These are phyloP conservation scores for Rhadina sibilatrix DNA, from an alignment of 2,113 vertebrate genomes.

Conservation along the genomic window DNA sequence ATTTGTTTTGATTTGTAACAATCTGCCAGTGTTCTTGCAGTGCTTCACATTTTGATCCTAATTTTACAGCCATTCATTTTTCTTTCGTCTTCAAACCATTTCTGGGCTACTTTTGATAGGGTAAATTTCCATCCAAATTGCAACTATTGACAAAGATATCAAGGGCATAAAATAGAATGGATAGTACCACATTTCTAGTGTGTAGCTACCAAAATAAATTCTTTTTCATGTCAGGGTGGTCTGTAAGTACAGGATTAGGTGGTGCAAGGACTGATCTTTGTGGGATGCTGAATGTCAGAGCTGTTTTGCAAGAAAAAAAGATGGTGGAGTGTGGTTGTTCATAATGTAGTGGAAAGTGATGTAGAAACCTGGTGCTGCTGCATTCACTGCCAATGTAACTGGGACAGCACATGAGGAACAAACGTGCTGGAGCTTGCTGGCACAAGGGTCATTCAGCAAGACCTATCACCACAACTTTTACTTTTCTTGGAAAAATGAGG, in stretches of 20 bases:
- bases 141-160: neutral
- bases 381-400: neutral
- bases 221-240: neutral
- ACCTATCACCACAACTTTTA: neutral
- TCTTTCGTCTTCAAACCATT: neutral
- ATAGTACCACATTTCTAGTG: neutral
- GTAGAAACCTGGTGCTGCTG: neutral
- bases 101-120: neutral
- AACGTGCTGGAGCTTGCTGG: neutral
- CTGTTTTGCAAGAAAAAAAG: neutral
- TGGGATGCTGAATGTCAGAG: neutral
- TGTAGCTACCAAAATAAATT: neutral
- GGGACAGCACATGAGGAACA: neutral
- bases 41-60: neutral
- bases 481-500: neutral
- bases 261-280: neutral
- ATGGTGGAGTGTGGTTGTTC: neutral
- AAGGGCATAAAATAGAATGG: neutral
- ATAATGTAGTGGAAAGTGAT: neutral
- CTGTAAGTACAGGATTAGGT: neutral
- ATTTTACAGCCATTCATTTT: neutral
- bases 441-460: neutral
- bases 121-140: neutral
- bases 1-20: neutral
- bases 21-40: neutral